Conservation (phyloP, 2,888 invertebrate species). For the Leistus spinibarbis region DNA sequence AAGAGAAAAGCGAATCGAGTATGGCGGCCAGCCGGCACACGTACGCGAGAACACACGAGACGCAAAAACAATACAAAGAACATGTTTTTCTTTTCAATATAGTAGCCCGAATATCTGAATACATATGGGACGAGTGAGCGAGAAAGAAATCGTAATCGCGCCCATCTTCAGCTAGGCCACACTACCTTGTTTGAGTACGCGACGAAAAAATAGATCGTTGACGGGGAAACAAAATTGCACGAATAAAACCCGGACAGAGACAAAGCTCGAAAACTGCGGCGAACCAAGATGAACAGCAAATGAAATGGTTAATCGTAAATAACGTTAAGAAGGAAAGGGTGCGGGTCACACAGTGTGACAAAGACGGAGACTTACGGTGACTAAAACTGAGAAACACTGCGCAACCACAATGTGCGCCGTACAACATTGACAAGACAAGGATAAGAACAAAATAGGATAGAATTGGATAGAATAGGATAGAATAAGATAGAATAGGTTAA, state of each 20-base stretch:
- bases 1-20: neutral
- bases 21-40: neutral
- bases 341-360: constrained; percentile 3
- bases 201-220: constrained; percentile 15
- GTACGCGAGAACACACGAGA: neutral
- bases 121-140: constrained; percentile 12
- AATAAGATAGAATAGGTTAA: too few species aligned
- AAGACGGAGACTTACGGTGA: neutral
- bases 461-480: too few species aligned
- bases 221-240: constrained; percentile 23
- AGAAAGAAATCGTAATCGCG: neutral
- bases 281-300: constrained; percentile 40
- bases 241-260: constrained; percentile 25
- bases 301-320: constrained; percentile 45
- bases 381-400: neutral
- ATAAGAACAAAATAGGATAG: too few species aligned
- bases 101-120: constrained; percentile 15
- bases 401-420: neutral
- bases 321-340: constrained; percentile 38
- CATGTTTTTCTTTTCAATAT: constrained; percentile 16
- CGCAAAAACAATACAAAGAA: constrained; percentile 25
- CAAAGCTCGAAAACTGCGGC: constrained; percentile 26
- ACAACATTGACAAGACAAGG: neutral
- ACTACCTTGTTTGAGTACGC: neutral
- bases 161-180: neutral